These are phyloP conservation scores for Adoxophyes honmai DNA, from an alignment of 1,140 invertebrate species.

Conservation along the genomic window DNA sequence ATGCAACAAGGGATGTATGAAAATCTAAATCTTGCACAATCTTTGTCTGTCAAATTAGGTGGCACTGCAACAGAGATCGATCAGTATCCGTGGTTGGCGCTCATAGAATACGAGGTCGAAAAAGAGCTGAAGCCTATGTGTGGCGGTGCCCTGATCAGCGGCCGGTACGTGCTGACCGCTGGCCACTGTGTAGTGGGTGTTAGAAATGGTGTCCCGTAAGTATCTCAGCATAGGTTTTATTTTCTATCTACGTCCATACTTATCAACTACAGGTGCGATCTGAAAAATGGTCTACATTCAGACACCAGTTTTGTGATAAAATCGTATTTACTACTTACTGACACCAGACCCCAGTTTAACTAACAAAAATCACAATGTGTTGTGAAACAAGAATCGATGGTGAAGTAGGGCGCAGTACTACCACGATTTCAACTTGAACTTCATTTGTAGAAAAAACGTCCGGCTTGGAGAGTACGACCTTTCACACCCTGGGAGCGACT, in stretches of 20 bases:
- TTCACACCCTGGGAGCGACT: not conserved
- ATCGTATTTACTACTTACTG: too few relatives aligned
- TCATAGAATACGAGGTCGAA: slow-evolving; percentile 50
- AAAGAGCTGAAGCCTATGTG: slow-evolving; percentile 41
- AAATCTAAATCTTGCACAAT: too few relatives aligned
- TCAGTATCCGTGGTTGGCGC: slow-evolving; percentile 50
- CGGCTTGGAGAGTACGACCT: slow-evolving; percentile 2
- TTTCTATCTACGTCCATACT: too few relatives aligned
- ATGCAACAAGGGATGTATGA: too few relatives aligned
- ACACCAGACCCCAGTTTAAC: too few relatives aligned
- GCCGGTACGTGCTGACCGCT: slow-evolving; percentile 49
- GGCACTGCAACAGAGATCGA: slow-evolving; percentile 40
- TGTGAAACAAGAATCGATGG: too few relatives aligned
- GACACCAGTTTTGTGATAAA: too few relatives aligned
- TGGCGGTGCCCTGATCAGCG: slow-evolving; percentile 52
- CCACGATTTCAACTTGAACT: not conserved
- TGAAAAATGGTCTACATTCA: too few relatives aligned
- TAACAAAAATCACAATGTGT: too few relatives aligned
- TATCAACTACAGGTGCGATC: too few relatives aligned
- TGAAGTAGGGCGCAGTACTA: too few relatives aligned
- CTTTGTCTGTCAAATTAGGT: too few relatives aligned
- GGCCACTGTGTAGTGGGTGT: slow-evolving; percentile 47
- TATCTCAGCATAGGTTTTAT: slow-evolving; percentile 13
- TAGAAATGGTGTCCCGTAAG: slow-evolving; percentile 42
- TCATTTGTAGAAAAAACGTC: not conserved